Evolutionary conservation across 1,140 invertebrate genomes (phyloP).

Genomic region (Nephila pilipes): DNA sequence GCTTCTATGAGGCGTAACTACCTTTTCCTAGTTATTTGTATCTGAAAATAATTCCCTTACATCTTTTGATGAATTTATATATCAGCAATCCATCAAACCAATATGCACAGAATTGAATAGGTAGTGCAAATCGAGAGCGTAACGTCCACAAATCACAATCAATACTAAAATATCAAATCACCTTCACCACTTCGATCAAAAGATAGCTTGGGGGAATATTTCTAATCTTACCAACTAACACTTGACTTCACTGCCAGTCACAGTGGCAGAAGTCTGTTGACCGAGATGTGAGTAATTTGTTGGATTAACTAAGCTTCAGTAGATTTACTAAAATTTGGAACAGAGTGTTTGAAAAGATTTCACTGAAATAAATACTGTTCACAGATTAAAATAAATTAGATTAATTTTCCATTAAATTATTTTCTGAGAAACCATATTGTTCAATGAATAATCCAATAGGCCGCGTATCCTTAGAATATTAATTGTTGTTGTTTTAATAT

Average conservation of each 20-base stretch:
- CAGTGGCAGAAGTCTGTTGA: background rate
- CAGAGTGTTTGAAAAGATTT: background rate
- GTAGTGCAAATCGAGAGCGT: background rate
- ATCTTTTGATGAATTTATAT: background rate
- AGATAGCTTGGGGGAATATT: background rate
- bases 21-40: too few relatives aligned
- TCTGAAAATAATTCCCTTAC: too few relatives aligned
- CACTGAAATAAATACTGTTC: too few relatives aligned
- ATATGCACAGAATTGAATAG: background rate
- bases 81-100: background rate
- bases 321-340: background rate
- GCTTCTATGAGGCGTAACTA: too few relatives aligned
- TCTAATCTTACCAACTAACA: background rate
- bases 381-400: too few relatives aligned
- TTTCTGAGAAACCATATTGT: too few relatives aligned
- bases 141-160: background rate
- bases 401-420: too few relatives aligned
- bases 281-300: background rate
- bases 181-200: background rate
- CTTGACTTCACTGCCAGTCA: background rate
- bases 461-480: too few relatives aligned
- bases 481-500: too few relatives aligned
- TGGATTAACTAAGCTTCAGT: background rate
- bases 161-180: background rate
- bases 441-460: too few relatives aligned